Evolutionary conservation across 2,113 vertebrate species (phyloP).

Genomic region (Pseudonaja textilis): DNA sequence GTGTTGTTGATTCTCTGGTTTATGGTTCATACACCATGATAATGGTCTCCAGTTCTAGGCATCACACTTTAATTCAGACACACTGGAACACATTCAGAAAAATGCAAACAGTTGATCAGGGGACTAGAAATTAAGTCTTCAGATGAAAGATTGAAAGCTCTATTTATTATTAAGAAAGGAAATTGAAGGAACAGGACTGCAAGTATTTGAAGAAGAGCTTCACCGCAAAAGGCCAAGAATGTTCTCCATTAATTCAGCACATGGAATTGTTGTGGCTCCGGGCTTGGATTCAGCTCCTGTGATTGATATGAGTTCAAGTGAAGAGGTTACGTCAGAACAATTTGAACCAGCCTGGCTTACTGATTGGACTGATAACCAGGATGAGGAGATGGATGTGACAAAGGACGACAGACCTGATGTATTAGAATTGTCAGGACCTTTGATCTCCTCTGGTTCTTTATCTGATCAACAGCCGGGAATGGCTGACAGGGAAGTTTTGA

Average conservation of each 20-base stretch:
- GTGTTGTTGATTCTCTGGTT: background rate
- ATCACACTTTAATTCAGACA: background rate
- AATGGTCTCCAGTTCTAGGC: background rate
- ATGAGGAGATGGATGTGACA: too few relatives aligned
- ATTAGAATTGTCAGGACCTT: too few relatives aligned
- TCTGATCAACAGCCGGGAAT: too few relatives aligned
- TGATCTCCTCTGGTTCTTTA: too few relatives aligned
- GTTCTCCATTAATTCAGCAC: background rate
- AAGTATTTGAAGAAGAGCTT: background rate
- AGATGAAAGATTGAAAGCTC: background rate
- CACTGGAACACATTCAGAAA: background rate
- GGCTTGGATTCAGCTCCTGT: too few relatives aligned
- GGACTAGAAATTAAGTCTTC: background rate
- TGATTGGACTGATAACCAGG: too few relatives aligned
- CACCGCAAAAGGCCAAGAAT: background rate
- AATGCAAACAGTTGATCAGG: background rate
- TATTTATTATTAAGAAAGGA: background rate
- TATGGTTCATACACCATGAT: background rate
- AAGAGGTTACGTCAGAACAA: too few relatives aligned
- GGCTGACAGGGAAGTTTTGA: too few relatives aligned
- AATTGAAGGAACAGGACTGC: background rate
- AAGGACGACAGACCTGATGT: too few relatives aligned
- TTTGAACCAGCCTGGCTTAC: too few relatives aligned
- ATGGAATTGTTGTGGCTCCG: too few relatives aligned
- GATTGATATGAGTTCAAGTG: too few relatives aligned